These are phyloP conservation scores for Exocentrus adspersus DNA, from an alignment of 2,888 invertebrate genomes.

Conservation along the genomic window DNA sequence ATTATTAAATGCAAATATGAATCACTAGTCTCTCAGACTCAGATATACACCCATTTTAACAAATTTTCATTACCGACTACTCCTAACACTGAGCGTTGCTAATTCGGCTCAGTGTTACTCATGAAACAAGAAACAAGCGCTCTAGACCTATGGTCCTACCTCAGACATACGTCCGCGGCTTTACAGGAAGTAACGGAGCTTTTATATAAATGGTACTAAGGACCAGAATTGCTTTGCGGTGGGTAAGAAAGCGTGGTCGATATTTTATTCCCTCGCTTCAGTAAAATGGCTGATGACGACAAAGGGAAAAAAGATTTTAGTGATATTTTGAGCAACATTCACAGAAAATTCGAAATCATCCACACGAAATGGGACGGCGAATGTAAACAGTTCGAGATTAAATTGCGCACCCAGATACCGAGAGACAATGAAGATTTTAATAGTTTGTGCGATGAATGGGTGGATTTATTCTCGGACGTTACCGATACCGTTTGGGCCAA, in stretches of 20 bases:
- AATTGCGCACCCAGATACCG: slow-evolving; percentile 61
- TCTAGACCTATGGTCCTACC: background rate
- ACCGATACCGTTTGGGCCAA: slow-evolving; percentile 62
- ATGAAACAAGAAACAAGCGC: too few relatives aligned
- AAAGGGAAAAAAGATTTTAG: slow-evolving; percentile 58
- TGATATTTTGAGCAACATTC: slow-evolving; percentile 55
- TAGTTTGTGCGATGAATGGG: slow-evolving; percentile 61
- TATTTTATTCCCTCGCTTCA: slow-evolving; percentile 41
- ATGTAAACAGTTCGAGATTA: slow-evolving; percentile 58
- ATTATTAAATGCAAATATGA: too few relatives aligned
- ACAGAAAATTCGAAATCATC: slow-evolving; percentile 60
- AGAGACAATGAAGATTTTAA: slow-evolving; percentile 60
- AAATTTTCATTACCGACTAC: too few relatives aligned
- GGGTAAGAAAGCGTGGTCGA: slow-evolving; percentile 39
- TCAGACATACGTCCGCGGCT: slow-evolving; percentile 18
- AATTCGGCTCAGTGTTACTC: too few relatives aligned
- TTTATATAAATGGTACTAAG: slow-evolving; percentile 4
- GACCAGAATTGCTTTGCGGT: background rate
- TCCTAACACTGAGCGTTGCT: too few relatives aligned
- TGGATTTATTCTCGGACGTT: slow-evolving; percentile 60
- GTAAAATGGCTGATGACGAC: slow-evolving; percentile 50
- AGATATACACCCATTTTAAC: too few relatives aligned
- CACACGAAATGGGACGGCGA: slow-evolving; percentile 58
- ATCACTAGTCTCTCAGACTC: too few relatives aligned
- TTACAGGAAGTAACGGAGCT: background rate